phyloP scores from a whole-genome alignment of 2,113 vertebrate genomes.

The Leucopsar rothschildi region DNA sequence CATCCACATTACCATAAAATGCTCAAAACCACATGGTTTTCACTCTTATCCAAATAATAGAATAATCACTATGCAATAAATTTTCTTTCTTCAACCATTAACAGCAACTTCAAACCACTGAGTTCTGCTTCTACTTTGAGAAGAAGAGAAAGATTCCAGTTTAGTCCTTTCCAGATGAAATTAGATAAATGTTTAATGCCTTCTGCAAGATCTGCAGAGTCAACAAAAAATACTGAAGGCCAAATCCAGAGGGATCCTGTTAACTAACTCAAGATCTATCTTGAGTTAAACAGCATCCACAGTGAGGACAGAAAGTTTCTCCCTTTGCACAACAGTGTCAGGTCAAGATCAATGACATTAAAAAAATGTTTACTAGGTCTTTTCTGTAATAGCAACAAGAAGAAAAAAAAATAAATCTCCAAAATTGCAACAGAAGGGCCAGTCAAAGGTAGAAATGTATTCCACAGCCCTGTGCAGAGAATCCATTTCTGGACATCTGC shows the following conservation, averaged over 20 bases:
- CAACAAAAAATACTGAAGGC: constrained; percentile 9
- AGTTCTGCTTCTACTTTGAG: constrained; percentile 3
- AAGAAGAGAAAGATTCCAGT: not conserved
- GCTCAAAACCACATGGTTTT: not conserved
- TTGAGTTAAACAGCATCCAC: not conserved
- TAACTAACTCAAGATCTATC: not conserved
- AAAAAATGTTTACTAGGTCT: not conserved
- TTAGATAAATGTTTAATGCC: not conserved
- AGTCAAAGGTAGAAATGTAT: constrained; percentile 16
- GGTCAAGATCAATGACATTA: not conserved
- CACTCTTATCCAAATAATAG: not conserved
- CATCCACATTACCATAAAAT: not conserved
- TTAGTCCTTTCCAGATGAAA: not conserved
- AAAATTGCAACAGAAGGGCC: not conserved
- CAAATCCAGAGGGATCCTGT: not conserved
- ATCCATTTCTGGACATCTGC: constrained; percentile 55
- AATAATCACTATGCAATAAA: not conserved
- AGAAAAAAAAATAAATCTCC: not conserved
- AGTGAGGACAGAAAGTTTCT: not conserved
- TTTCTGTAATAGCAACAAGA: not conserved
- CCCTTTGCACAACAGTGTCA: not conserved
- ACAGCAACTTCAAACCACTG: not conserved
- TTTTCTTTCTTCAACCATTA: not conserved
- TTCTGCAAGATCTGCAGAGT: constrained; percentile 31
- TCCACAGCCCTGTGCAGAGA: not conserved